Base-by-base conservation (phyloP, 2,888 invertebrate genomes). In the Embidobia sp. region DNA sequence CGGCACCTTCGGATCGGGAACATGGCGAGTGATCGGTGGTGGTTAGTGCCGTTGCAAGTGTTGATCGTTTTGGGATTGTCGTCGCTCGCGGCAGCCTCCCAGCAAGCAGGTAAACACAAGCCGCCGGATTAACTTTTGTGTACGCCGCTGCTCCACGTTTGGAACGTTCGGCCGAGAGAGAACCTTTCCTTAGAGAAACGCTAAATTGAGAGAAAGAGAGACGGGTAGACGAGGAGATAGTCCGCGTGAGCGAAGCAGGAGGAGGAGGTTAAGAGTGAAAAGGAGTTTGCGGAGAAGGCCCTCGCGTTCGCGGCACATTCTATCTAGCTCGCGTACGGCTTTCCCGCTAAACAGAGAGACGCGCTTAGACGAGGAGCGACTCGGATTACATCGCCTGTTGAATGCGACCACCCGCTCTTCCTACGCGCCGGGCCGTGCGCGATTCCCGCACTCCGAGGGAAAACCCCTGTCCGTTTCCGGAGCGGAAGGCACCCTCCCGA, bases 1-100 rank as follows among this genome's bases (percentile, higher is more conserved):
- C 64, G 64, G 51, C 53, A 49, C n/a, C n/a, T 16, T 64, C 64
- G 37, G 33, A 27, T 55, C 51, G 13, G 37, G 55, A 76, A 69
- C 40, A 76, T 76, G 69, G 76, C 76, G 69, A 69, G 76, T 76
- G 76, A 69, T 70, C 63, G 76, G 69, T 69, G 63, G 69, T 69
- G 67, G 75, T 69, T 69, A 53, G 69, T 69, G 69, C 42, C 55
- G 63, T 55, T 70, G 48, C 57, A 57, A 64, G 76, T 76, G 76
- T 51, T 69, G 55, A 22, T 67, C 55, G 13, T 63, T 29, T 18
- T 48, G 18, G 63, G 61, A 44, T 61, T 67, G 37, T 49, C 61
- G 3, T 7, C 33, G 48, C 63, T 40, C 33, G 26, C 49, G 49
- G 15, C 49, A 7, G n/a, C 42, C 46, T 7, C 15, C 26, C 48